Base-by-base conservation (phyloP, 2,113 vertebrate genomes). In the Illadopsis cleaveri region DNA sequence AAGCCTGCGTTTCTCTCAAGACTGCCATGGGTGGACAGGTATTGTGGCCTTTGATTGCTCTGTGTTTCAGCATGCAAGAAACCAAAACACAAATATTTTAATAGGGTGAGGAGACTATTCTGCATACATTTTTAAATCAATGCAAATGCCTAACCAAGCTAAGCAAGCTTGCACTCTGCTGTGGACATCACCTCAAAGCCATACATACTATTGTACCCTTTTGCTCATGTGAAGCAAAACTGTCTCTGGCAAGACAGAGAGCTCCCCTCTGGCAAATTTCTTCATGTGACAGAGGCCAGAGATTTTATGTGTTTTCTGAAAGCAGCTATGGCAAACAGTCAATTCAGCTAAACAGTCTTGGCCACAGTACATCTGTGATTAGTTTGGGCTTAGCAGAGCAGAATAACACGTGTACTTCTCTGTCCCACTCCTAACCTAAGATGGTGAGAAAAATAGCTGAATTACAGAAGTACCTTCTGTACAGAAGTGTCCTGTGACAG, bases 381-480 rank as follows among this genome's bases (percentile, higher is more conserved):
- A 81, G 82, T 94, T 96, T 94, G 90, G 88, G 35, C 90, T 96
- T 93, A 95, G 93, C 90, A 82, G 88, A 94, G 82, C 86, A 92
- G 94, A 95, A 75, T 86, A 89, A 86, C 48, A 68, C 44, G 64
- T 48, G 35, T 48, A 90, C 88, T 92, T 96, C 94, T 94, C 51
- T 90, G 56, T 76, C 86, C 56, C 48, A 35, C n/a, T 90, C 66
- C 72, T 68, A 84, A 75, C 48, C 44, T 76, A 81, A 78, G 61
- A 93, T 93, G 71, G 45, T 95, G 86, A 94, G 90, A 96, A 95
- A 96, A 94, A 71, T 15, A 84, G 69, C 69, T 91, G 81, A 97
- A 93, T 94, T 97, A 95, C 92, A 79, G 93, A 95, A 96, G 90
- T 95, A 78, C 48, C 82, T 86, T 90, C 86, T 84, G 80, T 86